Conservation (phyloP, 2,113 vertebrate species). For the Butastur rufipennis region DNA sequence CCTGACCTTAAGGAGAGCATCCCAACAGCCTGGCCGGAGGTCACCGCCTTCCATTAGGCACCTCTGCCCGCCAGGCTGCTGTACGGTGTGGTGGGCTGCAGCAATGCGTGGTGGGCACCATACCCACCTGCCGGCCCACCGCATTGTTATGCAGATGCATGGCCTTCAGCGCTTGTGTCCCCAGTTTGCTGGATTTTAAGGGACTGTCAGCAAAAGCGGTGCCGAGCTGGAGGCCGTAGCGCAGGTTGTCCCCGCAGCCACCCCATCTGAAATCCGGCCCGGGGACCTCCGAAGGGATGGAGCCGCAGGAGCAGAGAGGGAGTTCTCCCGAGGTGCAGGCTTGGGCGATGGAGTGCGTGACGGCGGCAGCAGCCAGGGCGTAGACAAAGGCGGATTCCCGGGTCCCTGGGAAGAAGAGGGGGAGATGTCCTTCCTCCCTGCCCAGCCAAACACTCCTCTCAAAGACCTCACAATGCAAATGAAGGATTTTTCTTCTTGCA, state of each 20-base stretch:
- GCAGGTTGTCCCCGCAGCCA: conserved; percentile 78
- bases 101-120: fast-evolving
- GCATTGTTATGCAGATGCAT: conserved; percentile 77
- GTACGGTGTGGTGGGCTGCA: background rate
- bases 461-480: fast-evolving
- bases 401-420: conserved; percentile 59
- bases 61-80: background rate
- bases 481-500: too few relatives aligned
- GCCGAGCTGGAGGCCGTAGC: conserved; percentile 76
- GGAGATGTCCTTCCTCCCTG: background rate
- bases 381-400: conserved; percentile 77
- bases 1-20: background rate
- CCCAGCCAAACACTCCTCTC: background rate
- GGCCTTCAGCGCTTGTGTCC: conserved; percentile 47
- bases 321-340: conserved; percentile 73
- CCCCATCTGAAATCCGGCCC: conserved; percentile 73
- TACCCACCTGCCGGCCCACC: conserved; percentile 70
- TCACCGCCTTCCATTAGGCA: background rate
- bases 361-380: conserved; percentile 69
- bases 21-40: background rate
- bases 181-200: conserved; percentile 48
- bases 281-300: conserved; percentile 61
- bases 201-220: conserved; percentile 72
- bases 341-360: conserved; percentile 67
- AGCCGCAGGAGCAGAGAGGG: conserved; percentile 74